Conservation (phyloP, 2,113 vertebrate species). For the Phrynocephalus versicolor region DNA sequence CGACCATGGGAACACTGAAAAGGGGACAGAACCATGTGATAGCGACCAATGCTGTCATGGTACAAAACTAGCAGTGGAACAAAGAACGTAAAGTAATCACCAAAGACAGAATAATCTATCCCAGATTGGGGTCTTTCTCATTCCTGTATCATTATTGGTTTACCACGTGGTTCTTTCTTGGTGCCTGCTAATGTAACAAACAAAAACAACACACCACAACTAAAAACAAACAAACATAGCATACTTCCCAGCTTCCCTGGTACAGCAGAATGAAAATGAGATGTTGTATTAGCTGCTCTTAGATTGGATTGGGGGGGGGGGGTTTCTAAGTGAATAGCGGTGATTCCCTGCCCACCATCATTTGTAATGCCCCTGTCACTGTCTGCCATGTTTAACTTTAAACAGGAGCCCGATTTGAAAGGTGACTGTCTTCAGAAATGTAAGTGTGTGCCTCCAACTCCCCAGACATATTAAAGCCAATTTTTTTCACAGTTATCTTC, state of each 20-base stretch:
- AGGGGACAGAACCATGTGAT: too few species aligned
- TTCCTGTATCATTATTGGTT: neutral
- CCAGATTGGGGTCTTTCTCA: neutral
- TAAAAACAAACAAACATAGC: neutral
- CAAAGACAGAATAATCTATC: too few species aligned
- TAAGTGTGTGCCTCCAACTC: neutral
- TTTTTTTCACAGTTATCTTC: slow-evolving; percentile 19
- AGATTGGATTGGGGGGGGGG: neutral
- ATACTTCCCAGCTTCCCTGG: neutral
- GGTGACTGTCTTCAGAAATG: slow-evolving; percentile 17
- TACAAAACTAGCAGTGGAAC: too few species aligned
- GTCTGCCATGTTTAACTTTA: slow-evolving; percentile 15
- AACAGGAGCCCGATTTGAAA: neutral
- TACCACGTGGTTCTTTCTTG: neutral
- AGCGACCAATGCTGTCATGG: too few species aligned
- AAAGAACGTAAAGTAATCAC: too few species aligned
- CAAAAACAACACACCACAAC: too few species aligned
- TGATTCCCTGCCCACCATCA: neutral
- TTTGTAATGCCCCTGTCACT: neutral
- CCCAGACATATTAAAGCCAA: neutral
- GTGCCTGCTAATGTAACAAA: neutral
- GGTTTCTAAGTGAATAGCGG: neutral
- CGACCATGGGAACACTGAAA: too few species aligned
- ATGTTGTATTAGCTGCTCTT: neutral
- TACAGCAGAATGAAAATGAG: neutral